These are phyloP conservation scores for Microcebus tavaratra DNA, from an alignment of 2,113 vertebrate genomes.

Conservation along the genomic window DNA sequence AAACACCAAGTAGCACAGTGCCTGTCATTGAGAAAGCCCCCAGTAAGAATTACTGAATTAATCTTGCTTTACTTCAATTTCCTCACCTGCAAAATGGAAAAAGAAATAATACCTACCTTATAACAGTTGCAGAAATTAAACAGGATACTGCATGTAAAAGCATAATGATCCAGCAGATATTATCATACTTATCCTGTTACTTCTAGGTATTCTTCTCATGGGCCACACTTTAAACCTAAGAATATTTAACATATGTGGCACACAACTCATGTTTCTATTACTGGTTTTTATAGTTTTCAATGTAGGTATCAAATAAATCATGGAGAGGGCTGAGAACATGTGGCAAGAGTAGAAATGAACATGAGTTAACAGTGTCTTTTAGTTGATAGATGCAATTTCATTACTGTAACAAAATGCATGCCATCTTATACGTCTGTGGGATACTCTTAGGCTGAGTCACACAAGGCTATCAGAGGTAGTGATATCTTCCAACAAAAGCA, in stretches of 20 bases:
- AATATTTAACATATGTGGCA: not conserved
- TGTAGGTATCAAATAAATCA: not conserved
- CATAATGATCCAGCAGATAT: not conserved
- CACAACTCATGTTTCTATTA: not conserved
- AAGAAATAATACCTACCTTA: not conserved
- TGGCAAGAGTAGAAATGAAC: not conserved
- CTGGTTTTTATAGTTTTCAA: not conserved
- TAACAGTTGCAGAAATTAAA: slow-evolving; percentile 7
- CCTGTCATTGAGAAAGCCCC: not conserved
- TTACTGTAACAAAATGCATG: not conserved
- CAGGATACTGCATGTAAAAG: not conserved
- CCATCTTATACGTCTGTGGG: not conserved
- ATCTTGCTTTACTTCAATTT: slow-evolving; percentile 37
- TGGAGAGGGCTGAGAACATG: not conserved
- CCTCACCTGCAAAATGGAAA: not conserved
- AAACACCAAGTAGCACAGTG: not conserved
- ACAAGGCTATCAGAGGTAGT: not conserved
- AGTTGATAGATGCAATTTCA: slow-evolving; percentile 5
- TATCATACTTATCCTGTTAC: not conserved
- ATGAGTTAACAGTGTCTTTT: not conserved
- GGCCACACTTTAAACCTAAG: not conserved
- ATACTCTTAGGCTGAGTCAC: not conserved
- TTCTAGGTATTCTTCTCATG: not conserved
- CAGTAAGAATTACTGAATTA: not conserved
- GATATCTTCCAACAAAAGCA: not conserved